phyloP scores from a whole-genome alignment of 92 coral and sea anemone genomes.

The Umimayanthus kanabou region DNA sequence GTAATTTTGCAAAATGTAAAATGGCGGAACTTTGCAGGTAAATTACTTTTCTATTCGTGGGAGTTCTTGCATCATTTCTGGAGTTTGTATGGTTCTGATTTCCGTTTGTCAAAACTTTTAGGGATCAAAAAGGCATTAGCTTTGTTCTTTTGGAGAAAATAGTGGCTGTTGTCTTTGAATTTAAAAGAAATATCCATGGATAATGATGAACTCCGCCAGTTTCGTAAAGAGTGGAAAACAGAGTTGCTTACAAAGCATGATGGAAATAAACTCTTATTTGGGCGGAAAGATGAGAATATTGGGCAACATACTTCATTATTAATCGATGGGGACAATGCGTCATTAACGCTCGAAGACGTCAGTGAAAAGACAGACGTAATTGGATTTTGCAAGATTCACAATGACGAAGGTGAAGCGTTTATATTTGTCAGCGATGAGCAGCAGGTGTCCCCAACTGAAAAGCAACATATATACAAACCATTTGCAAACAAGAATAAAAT shows the following conservation, averaged over 20 bases:
- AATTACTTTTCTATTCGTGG: neutral
- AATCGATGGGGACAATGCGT: neutral
- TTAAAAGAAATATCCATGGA: conserved; percentile 25
- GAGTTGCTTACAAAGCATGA: conserved; percentile 46
- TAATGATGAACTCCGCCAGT: conserved; percentile 61
- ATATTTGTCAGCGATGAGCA: neutral
- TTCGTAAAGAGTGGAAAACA: conserved; percentile 75
- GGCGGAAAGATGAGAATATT: conserved; percentile 8
- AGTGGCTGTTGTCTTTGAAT: too few relatives aligned
- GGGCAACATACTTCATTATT: neutral
- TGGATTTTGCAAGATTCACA: neutral
- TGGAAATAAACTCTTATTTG: neutral
- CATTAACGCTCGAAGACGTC: conserved; percentile 2
- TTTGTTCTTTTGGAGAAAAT: neutral
- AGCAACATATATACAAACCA: neutral
- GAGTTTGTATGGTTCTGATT: neutral
- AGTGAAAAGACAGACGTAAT: neutral
- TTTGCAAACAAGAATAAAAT: neutral
- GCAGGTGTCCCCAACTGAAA: neutral
- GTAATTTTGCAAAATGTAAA: conserved; percentile 42
- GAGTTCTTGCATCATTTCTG: neutral
- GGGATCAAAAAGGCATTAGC: neutral
- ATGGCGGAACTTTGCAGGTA: conserved; percentile 32
- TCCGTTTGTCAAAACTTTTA: neutral
- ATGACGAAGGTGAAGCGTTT: neutral